Base-by-base conservation (phyloP, 2,888 invertebrate species). In the Limnephilus auricula region DNA sequence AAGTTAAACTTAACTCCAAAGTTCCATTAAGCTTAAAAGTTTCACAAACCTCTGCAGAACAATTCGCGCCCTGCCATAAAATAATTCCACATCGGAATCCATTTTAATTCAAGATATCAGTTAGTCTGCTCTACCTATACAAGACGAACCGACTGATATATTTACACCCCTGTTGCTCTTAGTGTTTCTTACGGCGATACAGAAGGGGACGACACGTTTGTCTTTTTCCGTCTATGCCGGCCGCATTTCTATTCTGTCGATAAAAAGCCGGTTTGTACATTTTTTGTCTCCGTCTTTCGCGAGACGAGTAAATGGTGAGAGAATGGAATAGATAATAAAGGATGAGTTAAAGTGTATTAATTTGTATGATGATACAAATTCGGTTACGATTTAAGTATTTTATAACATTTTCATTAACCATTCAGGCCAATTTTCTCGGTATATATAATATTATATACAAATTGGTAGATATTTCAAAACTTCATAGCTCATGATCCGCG, bases 191-290 rank as follows among this genome's bases (percentile, higher is more conserved):
- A 45, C 30, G 31, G 82, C 45, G 90, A 10, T 87, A 50, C 45
- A 40, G 65, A 90, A n/a, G n/a, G 87, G 80, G 87, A 90, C 87
- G 34, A 45, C 50, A 37, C 40, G 32, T 30, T 86, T 50, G 65
- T 90, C 40, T 90, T 90, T 87, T 80, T 65, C 34, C 31, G 40
- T 9, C 82, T 90, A 34, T 79, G 85, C 65, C 80, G 87, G 87
- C 90, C 87, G 86, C 80, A 40, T 90, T 90, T 87, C 79, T 87
- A 80, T 90, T 45, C 30, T 86, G 90, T 90, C 87, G 90, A 90
- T 90, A 90, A 90, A 85, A 90, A 90, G 80, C 87, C 85, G 87
- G 80, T 87, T 87, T 86, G 5, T 65, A 25, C 25, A 40, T 87
- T 40, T 87, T 40, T 85, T 87, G 86, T 87, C 87, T 90, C 45